Base-by-base conservation (phyloP, 2,888 invertebrate species). In the Penaeus monodon region DNA sequence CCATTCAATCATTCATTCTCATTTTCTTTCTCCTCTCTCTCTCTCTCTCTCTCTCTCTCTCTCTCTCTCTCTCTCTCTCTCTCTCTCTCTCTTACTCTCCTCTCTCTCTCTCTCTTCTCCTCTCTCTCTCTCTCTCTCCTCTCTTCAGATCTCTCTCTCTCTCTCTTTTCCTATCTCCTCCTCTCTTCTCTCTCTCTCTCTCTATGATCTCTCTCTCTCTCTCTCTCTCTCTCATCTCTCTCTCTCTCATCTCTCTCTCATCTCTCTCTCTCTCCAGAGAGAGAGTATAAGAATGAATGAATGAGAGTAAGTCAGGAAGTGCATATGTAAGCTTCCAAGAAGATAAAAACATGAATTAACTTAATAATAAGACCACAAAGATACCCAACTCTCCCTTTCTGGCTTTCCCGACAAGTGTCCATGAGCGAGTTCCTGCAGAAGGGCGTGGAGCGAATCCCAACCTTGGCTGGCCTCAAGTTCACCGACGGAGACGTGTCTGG, bases 391-490 rank as follows among this genome's bases (percentile, higher is more conserved):
- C 33, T 38, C 33, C 0, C 33, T 78, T 8, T 79, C 79, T 79
- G 2, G 0, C 65, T 79, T 4, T 29, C 88, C 33, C 33, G 4
- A 38, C 4, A 38, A 89, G 89, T 89, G 44, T 79, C 87, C 20
- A 89, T 89, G 89, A 86, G 86, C 27, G 83, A 90, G 65, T 84
- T 63, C 70, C 84, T 89, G 64, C 38, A 66, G 24, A 93, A 94
- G 38, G 95, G 95, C 0, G 94, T 94, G 0, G 93, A 93, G 8
- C 92, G 93, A 86, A 94, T 97, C 78, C 95, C 96, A 0, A 96
- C 95, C 83, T 95, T 97, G 91, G 94, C 94, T 88, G 97, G 97
- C 6, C 93, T 97, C n/a, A 97, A 97, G 92, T 97, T 95, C 91
- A 97, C 97, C 0, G 95, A 95, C 20, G 94, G 94, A 68, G 94